Base-by-base conservation (phyloP, 2,888 invertebrate genomes). In the Balanococcus diminutus region DNA sequence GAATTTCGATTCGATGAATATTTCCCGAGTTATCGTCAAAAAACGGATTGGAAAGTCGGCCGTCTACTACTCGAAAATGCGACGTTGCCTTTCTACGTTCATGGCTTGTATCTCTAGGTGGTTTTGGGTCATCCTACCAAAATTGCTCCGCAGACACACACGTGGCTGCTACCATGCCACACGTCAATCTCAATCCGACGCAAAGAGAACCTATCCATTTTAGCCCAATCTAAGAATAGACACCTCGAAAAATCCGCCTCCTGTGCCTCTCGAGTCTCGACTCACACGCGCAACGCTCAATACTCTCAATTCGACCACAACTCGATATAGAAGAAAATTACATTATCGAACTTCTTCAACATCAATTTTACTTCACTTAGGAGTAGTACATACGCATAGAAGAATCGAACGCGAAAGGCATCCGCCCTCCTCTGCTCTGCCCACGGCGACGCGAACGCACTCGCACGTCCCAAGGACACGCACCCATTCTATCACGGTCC, bases 391-490 rank as follows among this genome's bases (percentile, higher is more conserved):
- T 46, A 56, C 56, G 56, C 22, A 56, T 1, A 22, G 9, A 56
- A 19, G 56, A 3, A 8, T 19, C 56, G 19, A 56, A 3, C 19
- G 56, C 56, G 19, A 56, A 22, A 22, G 6, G 6, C 19, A 56
- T 8, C 22, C 56, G 5, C 22, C 56, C 56, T 22, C 56, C 19
- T 19, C 56, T 4, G 46, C 46, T n/a, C 46, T 1, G 16, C 46
- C 3, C 8, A 42, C 42, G 42, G 61, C 31, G 32, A 67, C 36
- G 61, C 82, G 56, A 39, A 67, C 85, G 85, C 85, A 79, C 79
- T 85, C 51, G 85, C 85, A 42, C 85, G 79, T 85, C 79, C 85
- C 85, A 85, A 85, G 85, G 85, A 85, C 85, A 85, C 85, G 85
- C 85, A 85, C 85, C 85, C 85, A 79, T 85, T 75, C 42, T 75